Conservation (phyloP, 2,888 invertebrate genomes). For the Andrena minutula region DNA sequence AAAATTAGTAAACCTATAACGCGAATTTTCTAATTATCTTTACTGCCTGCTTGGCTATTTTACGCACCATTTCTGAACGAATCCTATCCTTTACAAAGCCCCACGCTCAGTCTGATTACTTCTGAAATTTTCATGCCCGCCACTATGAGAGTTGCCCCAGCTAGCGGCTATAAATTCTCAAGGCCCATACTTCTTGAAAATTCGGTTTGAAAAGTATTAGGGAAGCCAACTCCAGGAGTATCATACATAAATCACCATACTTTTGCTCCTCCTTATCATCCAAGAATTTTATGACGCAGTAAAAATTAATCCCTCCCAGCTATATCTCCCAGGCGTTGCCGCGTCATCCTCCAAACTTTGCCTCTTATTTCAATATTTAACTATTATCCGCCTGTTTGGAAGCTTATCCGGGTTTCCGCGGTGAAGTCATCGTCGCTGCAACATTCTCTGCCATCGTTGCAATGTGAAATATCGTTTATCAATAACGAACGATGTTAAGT, state of each 20-base stretch:
- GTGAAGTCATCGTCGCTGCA: background rate
- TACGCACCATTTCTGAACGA: background rate
- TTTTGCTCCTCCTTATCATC: conserved; percentile 51
- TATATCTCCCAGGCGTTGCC: conserved; percentile 22
- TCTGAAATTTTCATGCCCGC: conserved; percentile 45
- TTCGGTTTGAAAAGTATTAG: conserved; percentile 62
- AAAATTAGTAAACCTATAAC: background rate
- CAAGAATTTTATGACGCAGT: conserved; percentile 49
- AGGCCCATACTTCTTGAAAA: conserved; percentile 47
- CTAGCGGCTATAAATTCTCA: conserved; percentile 45
- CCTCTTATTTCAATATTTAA: conserved; percentile 47
- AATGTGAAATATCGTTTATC: conserved; percentile 7
- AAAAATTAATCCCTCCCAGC: conserved; percentile 55
- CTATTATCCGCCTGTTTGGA: conserved; percentile 12
- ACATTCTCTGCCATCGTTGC: background rate
- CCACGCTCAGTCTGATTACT: conserved; percentile 38
- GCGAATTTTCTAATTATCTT: background rate
- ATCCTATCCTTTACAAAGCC: conserved; percentile 7
- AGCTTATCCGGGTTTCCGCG: background rate
- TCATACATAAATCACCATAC: conserved; percentile 60
- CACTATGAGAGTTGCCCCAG: conserved; percentile 4
- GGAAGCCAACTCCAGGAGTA: conserved; percentile 43
- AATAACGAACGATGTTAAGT: background rate
- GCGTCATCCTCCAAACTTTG: conserved; percentile 37
- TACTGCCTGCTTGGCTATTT: conserved; percentile 11